These are phyloP conservation scores for Meles meles DNA, from an alignment of 2,113 vertebrate genomes.

Conservation along the genomic window DNA sequence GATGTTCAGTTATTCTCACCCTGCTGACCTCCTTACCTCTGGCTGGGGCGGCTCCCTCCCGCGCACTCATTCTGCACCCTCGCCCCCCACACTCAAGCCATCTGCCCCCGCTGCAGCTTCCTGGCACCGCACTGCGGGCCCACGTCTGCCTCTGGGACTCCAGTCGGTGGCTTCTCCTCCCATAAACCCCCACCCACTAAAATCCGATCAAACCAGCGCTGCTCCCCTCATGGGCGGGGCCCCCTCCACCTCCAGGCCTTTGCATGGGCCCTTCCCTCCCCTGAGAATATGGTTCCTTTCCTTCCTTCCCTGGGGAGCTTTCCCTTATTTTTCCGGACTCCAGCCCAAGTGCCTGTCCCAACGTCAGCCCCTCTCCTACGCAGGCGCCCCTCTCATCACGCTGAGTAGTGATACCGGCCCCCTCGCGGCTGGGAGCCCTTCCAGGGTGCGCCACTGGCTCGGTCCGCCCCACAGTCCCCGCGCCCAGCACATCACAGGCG, in stretches of 20 bases:
- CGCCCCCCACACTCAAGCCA: accelerated
- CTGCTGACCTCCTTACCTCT: background rate
- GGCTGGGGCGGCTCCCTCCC: background rate
- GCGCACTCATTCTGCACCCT: background rate
- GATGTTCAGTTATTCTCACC: background rate
- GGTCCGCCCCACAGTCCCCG: accelerated
- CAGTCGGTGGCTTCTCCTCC: background rate
- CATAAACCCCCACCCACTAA: background rate
- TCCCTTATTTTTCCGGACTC: background rate
- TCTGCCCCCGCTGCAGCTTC: background rate
- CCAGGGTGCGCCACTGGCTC: background rate
- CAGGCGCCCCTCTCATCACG: background rate
- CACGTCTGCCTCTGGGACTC: background rate
- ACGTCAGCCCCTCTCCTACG: background rate
- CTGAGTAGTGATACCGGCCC: accelerated
- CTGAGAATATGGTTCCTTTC: background rate
- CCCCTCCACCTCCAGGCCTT: background rate
- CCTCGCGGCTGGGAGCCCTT: background rate
- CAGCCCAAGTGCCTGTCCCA: background rate
- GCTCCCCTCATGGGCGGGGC: background rate
- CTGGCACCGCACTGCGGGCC: background rate
- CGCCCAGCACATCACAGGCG: accelerated
- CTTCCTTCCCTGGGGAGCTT: background rate
- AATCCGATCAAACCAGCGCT: background rate
- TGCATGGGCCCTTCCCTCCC: background rate